Evolutionary conservation across 2,113 vertebrate species (phyloP), one percentile per base, ranked within the genome.

Genomic region (Zapus hudsonius): DNA sequence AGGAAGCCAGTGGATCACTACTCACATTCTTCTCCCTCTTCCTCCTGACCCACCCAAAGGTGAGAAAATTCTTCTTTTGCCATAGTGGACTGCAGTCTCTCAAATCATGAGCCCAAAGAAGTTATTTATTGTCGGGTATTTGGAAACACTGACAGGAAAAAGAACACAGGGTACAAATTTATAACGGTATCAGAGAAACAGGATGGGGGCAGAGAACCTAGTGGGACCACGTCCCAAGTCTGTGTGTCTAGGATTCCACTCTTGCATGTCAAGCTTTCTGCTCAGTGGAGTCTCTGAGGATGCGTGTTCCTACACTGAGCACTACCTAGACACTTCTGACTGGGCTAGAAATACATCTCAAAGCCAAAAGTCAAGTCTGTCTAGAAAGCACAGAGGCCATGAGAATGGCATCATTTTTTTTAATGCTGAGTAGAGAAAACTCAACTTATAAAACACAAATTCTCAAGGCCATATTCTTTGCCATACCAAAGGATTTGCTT

Each of bases 401-500:
- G 73, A 93, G 94, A 94, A 93, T 52, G 82, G 38, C 70, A 72
- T 92, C 92, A 38, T 92, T 84, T 91, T 44, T 16, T 7, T 90
- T 92, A 63, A 79, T 19, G 19, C 87, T 42, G 0, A 85, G 38
- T 78, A 66, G 75, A 95, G 61, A 92, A 84, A 92, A 90, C 8
- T 84, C 70, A 73, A 67, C 61, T 85, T 92, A 86, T 87, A 90
- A 93, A 95, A 92, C 36, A 31, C 55, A 95, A 93, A 38, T 69
- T 69, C 25, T 94, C 72, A 95, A 94, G 90, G 82, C 74, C 83
- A 85, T 70, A 84, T 91, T 88, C 95, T 92, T 96, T 94, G 83
- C 82, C 63, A 36, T 25, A n/a, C 47, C 75, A 90, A 90, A 94
- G 38, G 33, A 84, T 91, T 95, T 92, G 42, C 94, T 87, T 92